Conservation (phyloP, 2,113 vertebrate genomes). For the Perca flavescens region DNA sequence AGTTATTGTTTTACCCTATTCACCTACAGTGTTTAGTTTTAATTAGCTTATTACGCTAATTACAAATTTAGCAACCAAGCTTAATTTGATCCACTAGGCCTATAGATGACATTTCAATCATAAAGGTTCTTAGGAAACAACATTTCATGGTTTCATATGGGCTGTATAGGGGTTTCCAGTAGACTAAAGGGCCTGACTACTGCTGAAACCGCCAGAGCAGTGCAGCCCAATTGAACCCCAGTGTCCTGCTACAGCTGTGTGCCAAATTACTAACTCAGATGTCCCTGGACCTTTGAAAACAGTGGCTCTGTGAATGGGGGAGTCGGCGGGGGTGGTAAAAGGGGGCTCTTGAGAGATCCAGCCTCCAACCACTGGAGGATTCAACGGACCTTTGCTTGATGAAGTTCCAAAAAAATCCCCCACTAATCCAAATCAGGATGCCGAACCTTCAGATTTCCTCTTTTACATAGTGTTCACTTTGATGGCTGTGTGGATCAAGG, state of each 20-base stretch:
- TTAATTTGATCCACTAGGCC: too few species aligned
- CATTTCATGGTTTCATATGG: too few species aligned
- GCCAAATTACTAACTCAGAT: constrained; percentile 79
- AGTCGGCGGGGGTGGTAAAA: constrained; percentile 46
- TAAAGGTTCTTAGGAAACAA: too few species aligned
- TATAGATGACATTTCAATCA: too few species aligned
- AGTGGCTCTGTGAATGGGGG: constrained; percentile 50
- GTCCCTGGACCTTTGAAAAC: constrained; percentile 74
- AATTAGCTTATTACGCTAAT: too few species aligned
- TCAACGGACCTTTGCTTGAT: constrained; percentile 67
- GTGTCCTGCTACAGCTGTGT: constrained; percentile 38
- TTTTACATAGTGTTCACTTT: constrained; percentile 65
- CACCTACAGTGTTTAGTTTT: too few species aligned
- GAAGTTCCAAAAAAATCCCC: constrained; percentile 70
- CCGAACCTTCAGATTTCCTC: constrained; percentile 69
- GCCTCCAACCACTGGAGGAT: constrained; percentile 54
- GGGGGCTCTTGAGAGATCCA: constrained; percentile 51
- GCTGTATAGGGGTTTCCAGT: too few species aligned
- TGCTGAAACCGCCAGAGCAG: constrained; percentile 44
- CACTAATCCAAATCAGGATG: constrained; percentile 59
- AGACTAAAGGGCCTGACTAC: neutral
- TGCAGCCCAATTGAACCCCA: constrained; percentile 69
- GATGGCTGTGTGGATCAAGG: constrained; percentile 44
- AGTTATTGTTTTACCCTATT: too few species aligned
- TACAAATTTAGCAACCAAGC: too few species aligned